A percentile compares a stretch with the other conserved stretches of the same genome.
Evolutionary conservation across 2,888 invertebrate species (phyloP).

Genomic region (Dermolepida albohirtum): DNA sequence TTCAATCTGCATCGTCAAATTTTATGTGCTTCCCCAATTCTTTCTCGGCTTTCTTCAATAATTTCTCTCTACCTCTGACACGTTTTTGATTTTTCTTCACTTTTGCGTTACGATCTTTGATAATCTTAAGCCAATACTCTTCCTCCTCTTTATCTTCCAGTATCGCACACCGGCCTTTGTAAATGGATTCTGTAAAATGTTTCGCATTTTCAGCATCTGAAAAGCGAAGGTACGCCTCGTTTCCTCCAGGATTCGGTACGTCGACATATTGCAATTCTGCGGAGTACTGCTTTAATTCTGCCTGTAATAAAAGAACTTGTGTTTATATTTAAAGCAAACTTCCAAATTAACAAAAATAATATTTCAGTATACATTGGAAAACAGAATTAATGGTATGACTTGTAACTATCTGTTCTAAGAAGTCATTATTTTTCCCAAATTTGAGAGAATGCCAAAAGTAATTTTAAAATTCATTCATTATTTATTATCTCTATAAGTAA

Average conservation of each 20-base stretch:
- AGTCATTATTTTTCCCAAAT: too few species aligned
- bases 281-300: slow-evolving; percentile 71
- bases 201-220: slow-evolving; percentile 67
- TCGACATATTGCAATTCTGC: slow-evolving; percentile 84
- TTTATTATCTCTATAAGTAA: too few species aligned
- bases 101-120: slow-evolving; percentile 71
- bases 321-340: too few species aligned
- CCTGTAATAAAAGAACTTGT: slow-evolving; percentile 66
- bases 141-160: slow-evolving; percentile 76
- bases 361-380: too few species aligned
- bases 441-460: too few species aligned
- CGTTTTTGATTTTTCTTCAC: slow-evolving; percentile 66
- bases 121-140: slow-evolving; percentile 84
- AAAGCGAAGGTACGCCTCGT: slow-evolving; percentile 77
- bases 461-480: too few species aligned
- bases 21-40: slow-evolving; percentile 78
- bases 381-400: too few species aligned
- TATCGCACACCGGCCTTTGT: slow-evolving; percentile 64
- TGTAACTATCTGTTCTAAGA: too few species aligned
- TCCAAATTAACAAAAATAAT: too few species aligned
- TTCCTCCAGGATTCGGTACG: slow-evolving; percentile 71
- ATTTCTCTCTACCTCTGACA: slow-evolving; percentile 71
- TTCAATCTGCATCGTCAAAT: slow-evolving; percentile 69
- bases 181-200: slow-evolving; percentile 59
- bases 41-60: slow-evolving; percentile 74